These are phyloP conservation scores for Whitmania pigra DNA, from an alignment of 1,140 invertebrate genomes.

Conservation along the genomic window DNA sequence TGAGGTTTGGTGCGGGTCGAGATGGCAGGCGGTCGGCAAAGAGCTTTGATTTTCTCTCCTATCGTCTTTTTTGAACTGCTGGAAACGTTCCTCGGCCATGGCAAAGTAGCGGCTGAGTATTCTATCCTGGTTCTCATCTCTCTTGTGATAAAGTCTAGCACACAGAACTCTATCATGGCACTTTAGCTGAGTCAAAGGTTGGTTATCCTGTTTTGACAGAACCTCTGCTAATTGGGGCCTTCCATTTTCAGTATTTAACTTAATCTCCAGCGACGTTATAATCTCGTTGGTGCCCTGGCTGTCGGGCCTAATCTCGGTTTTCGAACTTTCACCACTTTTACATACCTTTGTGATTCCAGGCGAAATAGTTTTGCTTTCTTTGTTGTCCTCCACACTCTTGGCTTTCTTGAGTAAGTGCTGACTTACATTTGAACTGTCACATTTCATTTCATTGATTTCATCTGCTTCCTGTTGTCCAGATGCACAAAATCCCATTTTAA, in stretches of 20 bases:
- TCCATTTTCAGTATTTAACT: too few species aligned
- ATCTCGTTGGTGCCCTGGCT: neutral
- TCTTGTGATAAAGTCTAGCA: slow-evolving; percentile 53
- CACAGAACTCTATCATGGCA: slow-evolving; percentile 46
- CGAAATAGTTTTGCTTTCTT: too few species aligned
- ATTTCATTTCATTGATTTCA: neutral
- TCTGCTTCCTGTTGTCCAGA: slow-evolving; percentile 4
- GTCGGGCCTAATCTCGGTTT: neutral
- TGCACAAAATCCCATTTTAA: slow-evolving; percentile 11
- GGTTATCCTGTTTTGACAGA: too few species aligned
- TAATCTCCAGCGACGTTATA: too few species aligned
- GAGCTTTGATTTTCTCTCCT: slow-evolving; percentile 2
- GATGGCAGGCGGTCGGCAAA: neutral
- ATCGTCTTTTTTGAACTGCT: slow-evolving; percentile 26
- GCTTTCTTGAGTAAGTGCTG: too few species aligned
- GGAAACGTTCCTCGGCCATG: slow-evolving; percentile 57
- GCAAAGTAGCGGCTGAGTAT: slow-evolving; percentile 56
- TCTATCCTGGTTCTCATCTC: slow-evolving; percentile 61
- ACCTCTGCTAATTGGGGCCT: too few species aligned
- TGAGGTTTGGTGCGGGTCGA: neutral
- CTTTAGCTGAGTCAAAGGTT: slow-evolving; percentile 3
- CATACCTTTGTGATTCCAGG: neutral
- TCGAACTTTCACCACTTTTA: neutral
- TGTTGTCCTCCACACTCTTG: too few species aligned
- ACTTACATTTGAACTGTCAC: too few species aligned